A percentile compares a stretch with the other conserved stretches of the same genome.
Evolutionary conservation across 2,797 vertebrate species (phyloP).

Genomic region (Anguilla megastoma): DNA sequence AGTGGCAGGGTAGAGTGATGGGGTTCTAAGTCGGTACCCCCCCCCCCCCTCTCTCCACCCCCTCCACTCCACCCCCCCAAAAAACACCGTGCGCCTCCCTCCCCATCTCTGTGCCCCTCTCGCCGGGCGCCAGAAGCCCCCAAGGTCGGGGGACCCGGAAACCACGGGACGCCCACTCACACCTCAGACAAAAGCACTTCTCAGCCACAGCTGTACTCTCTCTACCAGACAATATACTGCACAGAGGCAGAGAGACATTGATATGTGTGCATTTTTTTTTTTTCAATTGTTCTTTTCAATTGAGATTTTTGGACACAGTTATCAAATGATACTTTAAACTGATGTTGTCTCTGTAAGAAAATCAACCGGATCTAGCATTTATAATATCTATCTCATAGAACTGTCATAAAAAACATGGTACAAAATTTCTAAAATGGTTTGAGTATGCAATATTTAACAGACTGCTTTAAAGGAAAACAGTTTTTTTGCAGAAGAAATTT

Average conservation of each 20-base stretch:
- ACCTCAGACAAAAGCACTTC: constrained; percentile 44
- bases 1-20: constrained; percentile 39
- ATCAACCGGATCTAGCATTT: neutral
- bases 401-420: neutral
- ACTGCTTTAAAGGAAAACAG: neutral
- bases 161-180: constrained; percentile 40
- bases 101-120: neutral
- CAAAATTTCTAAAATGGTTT: constrained; percentile 2
- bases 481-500: neutral
- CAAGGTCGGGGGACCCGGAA: constrained; percentile 41
- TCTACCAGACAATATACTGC: neutral
- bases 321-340: neutral
- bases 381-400: neutral
- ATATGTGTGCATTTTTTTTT: neutral
- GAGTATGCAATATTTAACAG: constrained; percentile 4
- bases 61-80: neutral
- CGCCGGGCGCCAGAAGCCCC: constrained; percentile 18
- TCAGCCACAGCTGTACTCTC: constrained; percentile 6
- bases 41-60: neutral
- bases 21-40: constrained; percentile 25
- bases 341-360: neutral
- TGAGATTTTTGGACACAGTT: neutral
- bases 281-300: constrained; percentile 12
- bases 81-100: neutral
- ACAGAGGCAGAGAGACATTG: constrained; percentile 24